Evolutionary conservation across 1,140 invertebrate genomes (phyloP).

Genomic region (Eufriesea mexicana): DNA sequence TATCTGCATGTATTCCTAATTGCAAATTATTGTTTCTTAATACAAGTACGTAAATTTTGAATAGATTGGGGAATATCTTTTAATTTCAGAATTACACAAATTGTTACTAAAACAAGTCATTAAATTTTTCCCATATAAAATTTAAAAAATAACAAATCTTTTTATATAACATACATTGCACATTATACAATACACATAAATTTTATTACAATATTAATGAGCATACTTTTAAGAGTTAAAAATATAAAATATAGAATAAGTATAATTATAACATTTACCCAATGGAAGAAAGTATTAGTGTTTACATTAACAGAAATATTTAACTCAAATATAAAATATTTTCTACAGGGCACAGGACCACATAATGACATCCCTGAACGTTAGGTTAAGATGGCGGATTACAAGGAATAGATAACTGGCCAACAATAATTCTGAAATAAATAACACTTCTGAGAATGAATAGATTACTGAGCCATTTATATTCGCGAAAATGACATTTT

Average conservation of each 20-base stretch:
- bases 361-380: constrained; percentile 19
- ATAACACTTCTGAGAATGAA: constrained; percentile 24
- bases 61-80: neutral
- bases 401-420: constrained; percentile 51
- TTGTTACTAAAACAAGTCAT: neutral
- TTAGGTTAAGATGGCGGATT: constrained; percentile 61
- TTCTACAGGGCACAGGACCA: neutral
- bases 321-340: neutral
- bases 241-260: neutral
- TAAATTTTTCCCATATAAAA: neutral
- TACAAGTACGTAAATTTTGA: neutral
- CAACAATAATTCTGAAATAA: constrained; percentile 57
- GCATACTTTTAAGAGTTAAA: neutral
- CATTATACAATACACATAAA: neutral
- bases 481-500: constrained; percentile 37
- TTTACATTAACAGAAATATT: neutral
- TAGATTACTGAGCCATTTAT: constrained; percentile 20
- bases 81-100: neutral
- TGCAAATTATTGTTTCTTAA: neutral
- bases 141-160: neutral
- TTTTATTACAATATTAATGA: no score
- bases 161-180: neutral
- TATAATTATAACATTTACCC: neutral
- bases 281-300: no score
- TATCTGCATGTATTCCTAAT: neutral